phyloP scores from a whole-genome alignment of 1,140 invertebrate genomes.

The Eulimnadia texana region DNA sequence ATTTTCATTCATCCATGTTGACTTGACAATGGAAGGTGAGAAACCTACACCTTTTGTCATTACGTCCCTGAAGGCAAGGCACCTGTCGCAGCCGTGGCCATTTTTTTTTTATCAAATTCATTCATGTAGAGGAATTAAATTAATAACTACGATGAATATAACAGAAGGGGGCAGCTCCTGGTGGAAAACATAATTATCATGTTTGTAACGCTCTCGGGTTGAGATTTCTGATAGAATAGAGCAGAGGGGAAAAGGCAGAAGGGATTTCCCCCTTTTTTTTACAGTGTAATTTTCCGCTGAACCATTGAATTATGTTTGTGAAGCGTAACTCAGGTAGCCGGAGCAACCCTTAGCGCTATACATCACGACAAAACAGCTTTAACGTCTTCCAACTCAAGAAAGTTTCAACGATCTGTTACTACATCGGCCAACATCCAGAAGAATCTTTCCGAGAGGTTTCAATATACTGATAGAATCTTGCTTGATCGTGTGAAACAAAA shows the following conservation, averaged over 20 bases:
- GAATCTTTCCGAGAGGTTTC: no score
- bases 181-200: not conserved
- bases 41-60: not conserved
- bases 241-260: not conserved
- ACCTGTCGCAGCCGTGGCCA: not conserved
- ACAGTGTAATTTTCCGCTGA: not conserved
- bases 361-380: not conserved
- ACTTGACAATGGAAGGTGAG: not conserved
- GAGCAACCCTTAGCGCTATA: not conserved
- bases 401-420: not conserved
- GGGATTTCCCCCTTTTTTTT: not conserved
- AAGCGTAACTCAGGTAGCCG: not conserved
- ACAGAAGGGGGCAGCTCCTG: no score
- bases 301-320: not conserved
- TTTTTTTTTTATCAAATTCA: no score
- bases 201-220: not conserved
- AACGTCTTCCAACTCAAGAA: not conserved
- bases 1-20: no score
- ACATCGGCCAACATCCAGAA: no score
- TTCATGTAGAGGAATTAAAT: no score
- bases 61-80: not conserved
- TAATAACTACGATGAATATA: no score
- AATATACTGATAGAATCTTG: no score
- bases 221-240: not conserved
- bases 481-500: no score